Percentiles rank a stretch among this genome's conserved stretches.
phyloP scores from a whole-genome alignment of 2,113 vertebrate species.

The Dissostichus mawsoni region DNA sequence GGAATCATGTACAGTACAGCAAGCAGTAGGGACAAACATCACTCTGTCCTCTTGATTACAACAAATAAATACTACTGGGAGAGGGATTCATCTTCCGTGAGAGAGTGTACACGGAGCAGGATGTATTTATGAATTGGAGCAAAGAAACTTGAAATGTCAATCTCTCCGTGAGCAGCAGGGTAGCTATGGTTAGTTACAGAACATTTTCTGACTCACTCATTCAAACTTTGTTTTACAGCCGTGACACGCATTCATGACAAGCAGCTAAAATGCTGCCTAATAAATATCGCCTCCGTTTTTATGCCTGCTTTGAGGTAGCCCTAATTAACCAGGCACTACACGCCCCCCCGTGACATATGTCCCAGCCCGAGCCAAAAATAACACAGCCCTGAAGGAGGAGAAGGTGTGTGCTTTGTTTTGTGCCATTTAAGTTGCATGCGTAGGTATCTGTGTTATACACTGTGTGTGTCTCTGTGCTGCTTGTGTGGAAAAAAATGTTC shows the following conservation, averaged over 20 bases:
- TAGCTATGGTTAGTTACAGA: slow-evolving; percentile 39
- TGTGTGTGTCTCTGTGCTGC: slow-evolving; percentile 16
- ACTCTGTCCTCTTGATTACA: slow-evolving; percentile 76
- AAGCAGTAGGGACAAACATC: slow-evolving; percentile 61
- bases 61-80: slow-evolving; percentile 78
- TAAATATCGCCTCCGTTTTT: slow-evolving; percentile 78
- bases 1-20: slow-evolving; percentile 51
- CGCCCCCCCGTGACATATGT: slow-evolving; percentile 79
- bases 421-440: slow-evolving; percentile 50
- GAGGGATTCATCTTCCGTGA: slow-evolving; percentile 68
- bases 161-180: slow-evolving; percentile 56
- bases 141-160: slow-evolving; percentile 60
- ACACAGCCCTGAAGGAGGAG: slow-evolving; percentile 68
- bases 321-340: slow-evolving; percentile 80
- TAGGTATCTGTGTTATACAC: slow-evolving; percentile 45
- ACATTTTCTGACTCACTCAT: slow-evolving; percentile 60
- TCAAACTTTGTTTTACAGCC: slow-evolving; percentile 71
- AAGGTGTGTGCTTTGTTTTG: slow-evolving; percentile 55
- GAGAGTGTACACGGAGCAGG: slow-evolving; percentile 44
- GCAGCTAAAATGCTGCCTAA: slow-evolving; percentile 79
- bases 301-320: slow-evolving; percentile 79
- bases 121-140: slow-evolving; percentile 62
- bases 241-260: slow-evolving; percentile 76
- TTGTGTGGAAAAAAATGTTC: slow-evolving; percentile 22
- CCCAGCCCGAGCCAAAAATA: slow-evolving; percentile 80